phyloP scores from a whole-genome alignment of 2,113 vertebrate genomes.

The Microcebus murinus region DNA sequence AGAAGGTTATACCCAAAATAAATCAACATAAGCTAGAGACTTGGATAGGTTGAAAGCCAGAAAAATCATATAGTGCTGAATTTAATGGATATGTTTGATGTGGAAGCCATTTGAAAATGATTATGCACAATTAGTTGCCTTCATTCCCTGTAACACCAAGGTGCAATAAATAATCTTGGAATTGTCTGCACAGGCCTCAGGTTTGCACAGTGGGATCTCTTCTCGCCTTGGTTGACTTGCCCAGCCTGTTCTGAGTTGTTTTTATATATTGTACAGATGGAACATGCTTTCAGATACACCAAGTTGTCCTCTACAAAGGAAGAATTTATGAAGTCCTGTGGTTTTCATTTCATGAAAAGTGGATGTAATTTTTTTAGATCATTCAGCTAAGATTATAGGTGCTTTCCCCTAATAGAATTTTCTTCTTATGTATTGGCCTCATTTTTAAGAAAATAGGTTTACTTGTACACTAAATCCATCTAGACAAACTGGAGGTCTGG shows the following conservation, averaged over 20 bases:
- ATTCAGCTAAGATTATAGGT: conserved; percentile 76
- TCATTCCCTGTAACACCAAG: conserved; percentile 44
- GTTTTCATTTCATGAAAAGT: conserved; percentile 77
- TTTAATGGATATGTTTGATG: conserved; percentile 45
- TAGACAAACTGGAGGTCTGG: conserved; percentile 31
- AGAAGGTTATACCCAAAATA: neutral
- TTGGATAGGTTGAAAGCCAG: neutral
- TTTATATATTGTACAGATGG: conserved; percentile 37
- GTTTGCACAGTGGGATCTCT: conserved; percentile 61
- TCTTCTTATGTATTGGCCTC: conserved; percentile 71
- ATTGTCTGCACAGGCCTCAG: neutral
- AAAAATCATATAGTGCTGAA: neutral
- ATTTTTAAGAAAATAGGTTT: conserved; percentile 77
- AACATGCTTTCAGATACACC: conserved; percentile 59
- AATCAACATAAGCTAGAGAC: neutral
- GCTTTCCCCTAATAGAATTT: conserved; percentile 74
- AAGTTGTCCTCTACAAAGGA: conserved; percentile 65
- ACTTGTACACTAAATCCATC: conserved; percentile 61
- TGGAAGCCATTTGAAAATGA: conserved; percentile 52
- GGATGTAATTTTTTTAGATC: conserved; percentile 72
- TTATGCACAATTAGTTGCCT: conserved; percentile 65
- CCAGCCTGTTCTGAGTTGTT: conserved; percentile 24
- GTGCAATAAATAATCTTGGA: conserved; percentile 62
- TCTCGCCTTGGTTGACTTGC: neutral
- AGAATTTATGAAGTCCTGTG: conserved; percentile 74